These are phyloP conservation scores for Eristalinus aeneus DNA, from an alignment of 2,888 invertebrate species.

Conservation along the genomic window DNA sequence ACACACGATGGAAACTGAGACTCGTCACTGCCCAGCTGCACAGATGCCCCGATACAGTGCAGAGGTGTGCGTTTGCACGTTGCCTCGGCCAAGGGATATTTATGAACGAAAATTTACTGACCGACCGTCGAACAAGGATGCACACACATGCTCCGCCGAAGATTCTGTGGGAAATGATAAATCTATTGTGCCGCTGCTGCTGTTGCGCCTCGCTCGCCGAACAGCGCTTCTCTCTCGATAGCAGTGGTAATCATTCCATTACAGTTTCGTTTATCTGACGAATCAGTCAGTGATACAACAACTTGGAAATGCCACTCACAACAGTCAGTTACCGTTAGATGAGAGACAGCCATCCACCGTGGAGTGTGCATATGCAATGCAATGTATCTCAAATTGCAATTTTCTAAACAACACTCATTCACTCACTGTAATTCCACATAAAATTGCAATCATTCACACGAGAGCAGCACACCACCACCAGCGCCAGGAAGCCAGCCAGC, in stretches of 20 bases:
- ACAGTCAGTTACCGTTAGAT: conserved; percentile 38
- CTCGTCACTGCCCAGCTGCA: not conserved
- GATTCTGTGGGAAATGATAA: conserved; percentile 25
- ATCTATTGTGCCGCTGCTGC: conserved; percentile 26
- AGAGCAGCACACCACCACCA: conserved; percentile 8
- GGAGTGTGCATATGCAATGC: not conserved
- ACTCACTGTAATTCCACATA: conserved; percentile 51
- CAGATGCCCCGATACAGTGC: not conserved
- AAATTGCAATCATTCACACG: conserved; percentile 62
- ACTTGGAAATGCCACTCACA: conserved; percentile 15
- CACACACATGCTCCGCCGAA: not conserved
- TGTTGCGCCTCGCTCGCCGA: not conserved
- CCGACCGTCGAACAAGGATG: conserved; percentile 21
- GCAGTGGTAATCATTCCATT: conserved; percentile 31
- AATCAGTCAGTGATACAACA: conserved; percentile 2
- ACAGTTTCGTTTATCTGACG: conserved; percentile 16
- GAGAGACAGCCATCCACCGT: not conserved
- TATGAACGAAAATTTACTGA: conserved; percentile 40
- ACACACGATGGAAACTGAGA: conserved; percentile 12
- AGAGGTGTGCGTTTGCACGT: not conserved
- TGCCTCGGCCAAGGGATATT: conserved; percentile 38
- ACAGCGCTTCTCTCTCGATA: not conserved
- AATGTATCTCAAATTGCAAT: conserved; percentile 38
- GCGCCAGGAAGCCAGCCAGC: too few relatives aligned
- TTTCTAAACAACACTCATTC: conserved; percentile 47